phyloP scores from a whole-genome alignment of 2,888 invertebrate species.

The Tethea ocularis region DNA sequence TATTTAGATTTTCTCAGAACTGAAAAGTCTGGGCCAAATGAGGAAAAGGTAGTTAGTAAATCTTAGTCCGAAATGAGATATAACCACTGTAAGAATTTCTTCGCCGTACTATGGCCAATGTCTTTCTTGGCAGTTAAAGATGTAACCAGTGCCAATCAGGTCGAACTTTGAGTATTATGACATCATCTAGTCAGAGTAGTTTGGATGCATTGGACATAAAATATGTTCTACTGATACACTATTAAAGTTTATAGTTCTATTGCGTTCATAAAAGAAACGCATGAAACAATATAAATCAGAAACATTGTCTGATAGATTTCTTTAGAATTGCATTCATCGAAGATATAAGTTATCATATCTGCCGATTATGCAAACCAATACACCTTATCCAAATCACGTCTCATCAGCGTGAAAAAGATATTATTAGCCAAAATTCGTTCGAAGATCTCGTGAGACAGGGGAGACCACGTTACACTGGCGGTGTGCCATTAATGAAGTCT shows the following conservation, averaged over 20 bases:
- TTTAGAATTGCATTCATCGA: not conserved
- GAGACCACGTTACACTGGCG: slow-evolving; percentile 15
- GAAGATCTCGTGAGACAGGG: slow-evolving; percentile 23
- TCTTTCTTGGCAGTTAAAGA: not conserved
- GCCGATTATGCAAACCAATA: not conserved
- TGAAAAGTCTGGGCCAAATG: not conserved
- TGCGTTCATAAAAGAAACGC: no score
- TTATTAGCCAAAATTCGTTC: slow-evolving; percentile 14
- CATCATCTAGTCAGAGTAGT: not conserved
- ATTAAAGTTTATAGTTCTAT: no score
- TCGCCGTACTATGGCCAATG: not conserved
- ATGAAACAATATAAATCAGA: no score
- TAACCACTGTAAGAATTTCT: not conserved
- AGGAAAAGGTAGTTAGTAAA: not conserved
- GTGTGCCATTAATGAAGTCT: slow-evolving; percentile 20
- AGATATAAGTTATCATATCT: not conserved
- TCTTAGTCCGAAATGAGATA: not conserved
- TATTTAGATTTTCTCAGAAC: not conserved
- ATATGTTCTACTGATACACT: not conserved
- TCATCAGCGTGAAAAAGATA: slow-evolving; percentile 7
- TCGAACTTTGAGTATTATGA: slow-evolving; percentile 1
- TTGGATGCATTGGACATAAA: not conserved
- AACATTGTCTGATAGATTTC: not conserved
- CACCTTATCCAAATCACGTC: slow-evolving; percentile 13
- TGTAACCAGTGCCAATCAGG: not conserved